Percentiles rank a stretch among this genome's conserved stretches.
These are phyloP conservation scores for Hofmannophila pseudospretella DNA, from an alignment of 2,888 invertebrate species.

Conservation along the genomic window DNA sequence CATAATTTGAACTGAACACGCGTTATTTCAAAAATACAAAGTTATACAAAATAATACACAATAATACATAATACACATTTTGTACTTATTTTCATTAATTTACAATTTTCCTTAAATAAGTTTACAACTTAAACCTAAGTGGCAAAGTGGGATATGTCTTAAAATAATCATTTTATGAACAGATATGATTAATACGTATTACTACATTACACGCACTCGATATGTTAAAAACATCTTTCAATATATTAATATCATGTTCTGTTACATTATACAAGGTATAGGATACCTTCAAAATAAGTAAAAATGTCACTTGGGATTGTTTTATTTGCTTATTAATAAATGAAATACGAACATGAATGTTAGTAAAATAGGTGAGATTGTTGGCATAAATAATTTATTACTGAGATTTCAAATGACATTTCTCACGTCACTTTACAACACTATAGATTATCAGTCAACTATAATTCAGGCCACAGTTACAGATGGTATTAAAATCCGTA, in stretches of 20 bases:
- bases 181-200: conserved; percentile 26
- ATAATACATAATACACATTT: too few relatives aligned
- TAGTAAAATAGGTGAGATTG: too few relatives aligned
- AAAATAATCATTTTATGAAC: conserved; percentile 40
- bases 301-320: too few relatives aligned
- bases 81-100: conserved; percentile 41
- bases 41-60: conserved; percentile 39
- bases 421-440: too few relatives aligned
- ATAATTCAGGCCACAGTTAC: too few relatives aligned
- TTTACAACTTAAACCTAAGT: conserved; percentile 36
- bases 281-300: background rate
- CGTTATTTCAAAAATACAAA: conserved; percentile 24
- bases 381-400: too few relatives aligned
- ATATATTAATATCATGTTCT: conserved; percentile 24
- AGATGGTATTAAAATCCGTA: conserved; percentile 3
- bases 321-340: too few relatives aligned
- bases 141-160: conserved; percentile 68
- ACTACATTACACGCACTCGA: conserved; percentile 31
- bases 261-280: background rate
- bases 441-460: too few relatives aligned
- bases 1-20: conserved; percentile 53
- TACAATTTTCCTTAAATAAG: conserved; percentile 20
- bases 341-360: too few relatives aligned
- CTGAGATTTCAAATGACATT: too few relatives aligned
- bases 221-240: conserved; percentile 33